Percentiles rank a stretch among this genome's conserved stretches.
Conservation (phyloP, 1,140 invertebrate species). For the Mylabris phalerata region DNA sequence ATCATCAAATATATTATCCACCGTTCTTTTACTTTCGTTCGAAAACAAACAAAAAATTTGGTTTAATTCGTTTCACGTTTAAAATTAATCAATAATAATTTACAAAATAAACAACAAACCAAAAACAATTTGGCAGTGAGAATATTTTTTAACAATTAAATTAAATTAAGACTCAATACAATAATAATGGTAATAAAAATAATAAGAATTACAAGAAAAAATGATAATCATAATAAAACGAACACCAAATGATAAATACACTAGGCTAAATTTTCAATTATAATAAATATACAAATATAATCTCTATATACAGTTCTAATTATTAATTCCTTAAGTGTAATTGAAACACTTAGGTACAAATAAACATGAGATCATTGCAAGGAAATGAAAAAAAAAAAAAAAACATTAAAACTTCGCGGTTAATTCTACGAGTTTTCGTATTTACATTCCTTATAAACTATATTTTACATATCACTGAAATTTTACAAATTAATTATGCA, state of each 20-base stretch:
- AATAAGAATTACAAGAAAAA: not conserved
- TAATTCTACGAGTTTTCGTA: not conserved
- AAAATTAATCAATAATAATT: constrained; percentile 10
- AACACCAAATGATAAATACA: not conserved
- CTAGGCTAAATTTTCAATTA: not conserved
- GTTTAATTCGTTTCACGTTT: not conserved
- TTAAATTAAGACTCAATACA: not conserved
- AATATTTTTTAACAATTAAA: not conserved
- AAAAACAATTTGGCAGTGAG: not conserved
- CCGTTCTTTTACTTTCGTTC: not conserved
- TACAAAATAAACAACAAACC: constrained; percentile 4
- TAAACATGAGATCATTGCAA: constrained; percentile 20
- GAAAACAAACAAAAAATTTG: not conserved
- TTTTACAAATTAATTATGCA: constrained; percentile 17
- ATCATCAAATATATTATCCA: not conserved
- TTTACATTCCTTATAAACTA: constrained; percentile 7
- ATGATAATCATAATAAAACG: not conserved
- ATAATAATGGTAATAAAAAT: not conserved
- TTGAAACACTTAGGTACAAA: constrained; percentile 12
- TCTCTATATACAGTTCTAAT: constrained; percentile 17
- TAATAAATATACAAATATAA: constrained; percentile 17
- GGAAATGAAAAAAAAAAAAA: not conserved
- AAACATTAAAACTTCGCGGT: not conserved
- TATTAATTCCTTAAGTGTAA: constrained; percentile 8
- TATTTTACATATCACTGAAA: constrained; percentile 25